Conservation (phyloP, 2,888 invertebrate species). For the Gibbula magus region DNA sequence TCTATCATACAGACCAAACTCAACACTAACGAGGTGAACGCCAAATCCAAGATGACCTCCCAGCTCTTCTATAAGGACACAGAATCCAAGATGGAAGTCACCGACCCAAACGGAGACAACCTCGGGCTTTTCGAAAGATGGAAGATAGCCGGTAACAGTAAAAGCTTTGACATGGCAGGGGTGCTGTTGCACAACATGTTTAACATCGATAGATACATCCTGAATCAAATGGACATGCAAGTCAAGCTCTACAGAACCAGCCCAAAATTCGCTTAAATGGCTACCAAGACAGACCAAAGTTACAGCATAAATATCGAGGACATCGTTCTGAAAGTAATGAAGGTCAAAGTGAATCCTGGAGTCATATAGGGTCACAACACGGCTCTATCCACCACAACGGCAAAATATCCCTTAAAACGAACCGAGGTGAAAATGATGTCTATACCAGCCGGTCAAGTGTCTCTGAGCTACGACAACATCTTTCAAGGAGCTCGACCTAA, state of each 20-base stretch:
- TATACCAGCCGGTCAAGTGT: background rate
- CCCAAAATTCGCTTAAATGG: conserved; percentile 24
- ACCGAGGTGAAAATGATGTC: background rate
- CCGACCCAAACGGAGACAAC: background rate
- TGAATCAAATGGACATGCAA: conserved; percentile 29
- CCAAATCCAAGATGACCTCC: too few relatives aligned
- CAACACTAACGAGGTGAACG: too few relatives aligned
- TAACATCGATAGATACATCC: conserved; percentile 24
- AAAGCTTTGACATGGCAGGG: conserved; percentile 27
- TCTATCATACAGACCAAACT: too few relatives aligned
- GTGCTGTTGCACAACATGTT: conserved; percentile 27
- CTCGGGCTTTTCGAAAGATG: background rate
- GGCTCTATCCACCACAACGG: background rate
- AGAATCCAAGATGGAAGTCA: too few relatives aligned
- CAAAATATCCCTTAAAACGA: background rate
- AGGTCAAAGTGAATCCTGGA: conserved; percentile 31
- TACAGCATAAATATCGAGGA: background rate
- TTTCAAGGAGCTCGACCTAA: background rate
- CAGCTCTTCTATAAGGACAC: too few relatives aligned
- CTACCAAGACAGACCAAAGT: background rate
- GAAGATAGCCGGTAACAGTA: conserved; percentile 8
- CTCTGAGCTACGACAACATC: background rate
- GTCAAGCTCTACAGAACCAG: conserved; percentile 19
- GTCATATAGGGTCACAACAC: conserved; percentile 36
- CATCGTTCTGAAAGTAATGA: background rate